phyloP scores from a whole-genome alignment of 2,797 vertebrate species.

The Buphagus erythrorhynchus region DNA sequence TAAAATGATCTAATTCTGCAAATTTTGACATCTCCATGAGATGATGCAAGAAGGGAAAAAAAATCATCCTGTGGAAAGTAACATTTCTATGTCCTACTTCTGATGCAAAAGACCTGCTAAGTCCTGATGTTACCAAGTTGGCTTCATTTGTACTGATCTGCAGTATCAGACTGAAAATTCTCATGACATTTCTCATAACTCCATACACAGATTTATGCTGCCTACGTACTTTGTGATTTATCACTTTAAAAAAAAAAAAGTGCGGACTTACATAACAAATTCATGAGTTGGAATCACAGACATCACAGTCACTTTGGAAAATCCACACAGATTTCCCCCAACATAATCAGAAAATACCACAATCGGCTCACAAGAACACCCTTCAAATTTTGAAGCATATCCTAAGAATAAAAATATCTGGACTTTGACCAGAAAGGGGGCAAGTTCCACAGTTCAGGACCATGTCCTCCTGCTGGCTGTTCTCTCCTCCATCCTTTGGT shows the following conservation, averaged over 20 bases:
- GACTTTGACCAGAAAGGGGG: background rate
- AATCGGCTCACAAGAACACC: background rate
- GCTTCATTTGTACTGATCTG: background rate
- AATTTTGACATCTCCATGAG: background rate
- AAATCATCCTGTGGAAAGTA: background rate
- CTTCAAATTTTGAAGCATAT: background rate
- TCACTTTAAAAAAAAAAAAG: background rate
- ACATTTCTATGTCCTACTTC: background rate
- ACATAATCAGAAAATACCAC: background rate
- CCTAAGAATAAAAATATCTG: background rate
- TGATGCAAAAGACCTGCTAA: background rate
- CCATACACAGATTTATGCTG: background rate
- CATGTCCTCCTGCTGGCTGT: background rate
- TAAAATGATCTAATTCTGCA: background rate
- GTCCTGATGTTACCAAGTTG: rapidly evolving
- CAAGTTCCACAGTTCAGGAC: background rate
- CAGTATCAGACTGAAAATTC: background rate
- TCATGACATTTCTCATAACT: background rate
- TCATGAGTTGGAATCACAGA: background rate
- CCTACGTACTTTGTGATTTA: background rate
- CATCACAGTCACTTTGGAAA: background rate
- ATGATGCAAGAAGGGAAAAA: background rate
- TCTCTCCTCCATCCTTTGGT: background rate
- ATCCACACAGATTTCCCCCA: background rate
- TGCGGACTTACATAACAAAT: background rate